Base-by-base conservation (phyloP, 2,113 vertebrate genomes). In the Ophthalmolycus amberensis region DNA sequence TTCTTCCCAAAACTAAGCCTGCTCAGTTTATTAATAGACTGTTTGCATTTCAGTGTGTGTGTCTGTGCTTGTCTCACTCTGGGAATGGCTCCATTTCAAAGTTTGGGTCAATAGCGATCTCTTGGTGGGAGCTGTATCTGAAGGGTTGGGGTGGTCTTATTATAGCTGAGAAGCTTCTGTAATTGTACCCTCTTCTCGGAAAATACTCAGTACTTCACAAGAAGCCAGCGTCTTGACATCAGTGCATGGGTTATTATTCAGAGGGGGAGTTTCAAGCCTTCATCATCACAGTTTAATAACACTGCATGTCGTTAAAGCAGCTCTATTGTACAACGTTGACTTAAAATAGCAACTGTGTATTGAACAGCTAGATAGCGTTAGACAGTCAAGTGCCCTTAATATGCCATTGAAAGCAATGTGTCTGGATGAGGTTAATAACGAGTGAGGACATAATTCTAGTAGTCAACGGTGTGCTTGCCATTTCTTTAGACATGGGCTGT, bases 121-220 rank as follows among this genome's bases (percentile, higher is more conserved):
- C 72, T 82, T 85, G 75, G 78, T 78, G 10, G 75, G 71, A 88
- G 76, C 66, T 75, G 78, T 88, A 78, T 70, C 72, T 76, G 34
- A 92, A 87, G 86, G 92, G 90, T 91, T 90, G 84, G 68, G 68
- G 60, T 72, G 74, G 75, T 88, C 89, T 92, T 89, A 87, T 90
- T 92, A 87, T 91, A 94, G 88, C 83, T 34, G 27, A 69, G 18
- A 7, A 73, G 90, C 76, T 72, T 87, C 40, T 86, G 86, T 90
- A 92, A 92, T 91, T 91, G 83, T 75, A 91, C 68, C 71, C 75
- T 44, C 54, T 66, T 71, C 83, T 40, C 60, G 75, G 75, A 75
- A 82, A 90, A 91, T 77, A 54, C 34, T 77, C 46, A 72, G 56
- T 68, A 52, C 86, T 86, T 80, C 62, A 40, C 63, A 70, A 78